Evolutionary conservation across 2,797 vertebrate genomes (phyloP).

Genomic region (Ctenopoma kingsleyae): DNA sequence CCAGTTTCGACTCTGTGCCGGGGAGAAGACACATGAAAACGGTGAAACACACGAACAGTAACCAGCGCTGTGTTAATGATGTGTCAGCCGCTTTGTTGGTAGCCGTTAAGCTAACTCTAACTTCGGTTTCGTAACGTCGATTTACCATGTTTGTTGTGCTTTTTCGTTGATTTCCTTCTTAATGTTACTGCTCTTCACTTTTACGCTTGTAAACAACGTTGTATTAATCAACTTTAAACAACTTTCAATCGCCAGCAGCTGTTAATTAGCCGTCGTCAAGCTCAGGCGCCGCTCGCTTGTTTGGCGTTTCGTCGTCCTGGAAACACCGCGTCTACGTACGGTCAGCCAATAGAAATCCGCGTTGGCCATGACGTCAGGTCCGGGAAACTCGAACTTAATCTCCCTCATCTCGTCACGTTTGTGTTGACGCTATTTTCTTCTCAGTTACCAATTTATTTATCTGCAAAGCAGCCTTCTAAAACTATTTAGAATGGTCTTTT

Average conservation of each 20-base stretch:
- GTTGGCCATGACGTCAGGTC: conserved; percentile 40
- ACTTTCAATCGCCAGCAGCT: neutral
- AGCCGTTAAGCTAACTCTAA: conserved; percentile 9
- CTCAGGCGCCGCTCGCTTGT: conserved; percentile 6
- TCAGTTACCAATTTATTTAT: too few species aligned
- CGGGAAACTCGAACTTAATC: neutral
- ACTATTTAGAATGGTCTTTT: too few species aligned
- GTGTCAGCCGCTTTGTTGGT: neutral
- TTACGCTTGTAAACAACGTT: neutral
- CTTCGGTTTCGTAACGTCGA: neutral
- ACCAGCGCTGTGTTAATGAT: neutral
- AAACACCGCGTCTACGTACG: conserved; percentile 32
- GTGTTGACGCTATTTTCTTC: too few species aligned
- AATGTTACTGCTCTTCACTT: neutral
- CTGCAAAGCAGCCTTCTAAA: too few species aligned
- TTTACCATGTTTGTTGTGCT: conserved; percentile 58
- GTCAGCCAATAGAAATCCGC: conserved; percentile 34
- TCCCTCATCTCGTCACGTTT: too few species aligned
- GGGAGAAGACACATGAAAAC: conserved; percentile 1
- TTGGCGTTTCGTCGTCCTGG: conserved; percentile 65
- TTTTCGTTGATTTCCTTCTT: neutral
- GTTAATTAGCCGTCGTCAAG: neutral
- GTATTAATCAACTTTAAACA: rapidly evolving
- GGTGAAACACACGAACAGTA: neutral
- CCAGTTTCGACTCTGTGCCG: conserved; percentile 61